phyloP scores from a whole-genome alignment of 2,797 vertebrate genomes.

The Columba guinea region DNA sequence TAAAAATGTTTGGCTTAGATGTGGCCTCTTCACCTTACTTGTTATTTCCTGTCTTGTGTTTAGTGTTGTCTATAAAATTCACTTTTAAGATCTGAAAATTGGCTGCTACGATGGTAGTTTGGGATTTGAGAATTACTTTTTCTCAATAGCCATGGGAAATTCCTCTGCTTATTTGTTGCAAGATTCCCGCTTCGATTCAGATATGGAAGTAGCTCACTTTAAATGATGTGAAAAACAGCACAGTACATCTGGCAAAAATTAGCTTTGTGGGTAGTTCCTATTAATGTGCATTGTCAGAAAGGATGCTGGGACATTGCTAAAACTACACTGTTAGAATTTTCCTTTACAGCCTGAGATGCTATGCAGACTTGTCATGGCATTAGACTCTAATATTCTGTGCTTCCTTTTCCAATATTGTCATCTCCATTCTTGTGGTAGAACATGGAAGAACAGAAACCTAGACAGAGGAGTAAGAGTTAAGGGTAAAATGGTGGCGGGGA shows the following conservation, averaged over 20 bases:
- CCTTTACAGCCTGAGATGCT: not conserved
- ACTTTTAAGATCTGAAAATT: not conserved
- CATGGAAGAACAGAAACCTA: not conserved
- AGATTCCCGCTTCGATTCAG: not conserved
- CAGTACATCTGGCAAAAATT: not conserved
- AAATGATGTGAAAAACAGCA: not conserved
- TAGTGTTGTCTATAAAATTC: not conserved
- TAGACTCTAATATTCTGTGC: not conserved
- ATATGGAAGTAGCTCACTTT: not conserved
- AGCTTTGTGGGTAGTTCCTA: not conserved
- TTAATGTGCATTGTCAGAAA: not conserved
- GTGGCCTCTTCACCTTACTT: not conserved
- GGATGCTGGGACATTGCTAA: not conserved
- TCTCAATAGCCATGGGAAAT: not conserved
- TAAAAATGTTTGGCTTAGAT: not conserved
- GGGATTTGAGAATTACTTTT: not conserved
- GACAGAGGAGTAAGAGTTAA: not conserved
- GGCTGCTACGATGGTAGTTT: not conserved
- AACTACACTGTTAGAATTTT: not conserved
- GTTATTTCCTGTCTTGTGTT: not conserved
- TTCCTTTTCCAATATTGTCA: not conserved
- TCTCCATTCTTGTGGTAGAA: not conserved
- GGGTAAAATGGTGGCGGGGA: not conserved
- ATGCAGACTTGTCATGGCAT: fast-evolving
- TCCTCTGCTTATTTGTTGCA: not conserved